Base-by-base conservation (phyloP, 2,888 invertebrate species). In the Ophraella communa region DNA sequence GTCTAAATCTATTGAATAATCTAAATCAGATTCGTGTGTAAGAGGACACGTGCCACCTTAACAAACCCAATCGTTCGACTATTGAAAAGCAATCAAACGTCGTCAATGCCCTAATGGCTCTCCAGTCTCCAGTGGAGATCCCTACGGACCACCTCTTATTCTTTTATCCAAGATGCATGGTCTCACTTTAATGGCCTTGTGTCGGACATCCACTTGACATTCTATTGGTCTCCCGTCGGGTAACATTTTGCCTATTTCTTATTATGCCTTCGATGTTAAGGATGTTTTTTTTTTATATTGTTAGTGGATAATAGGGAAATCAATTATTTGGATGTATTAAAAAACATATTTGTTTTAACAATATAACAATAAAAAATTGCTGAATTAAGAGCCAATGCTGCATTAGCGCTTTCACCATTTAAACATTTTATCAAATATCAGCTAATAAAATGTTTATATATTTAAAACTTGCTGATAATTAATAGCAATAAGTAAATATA, bases 61-160 rank as follows among this genome's bases (percentile, higher is more conserved):
- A 56, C 51, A 63, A 63, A 56, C 57, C 63, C 56, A 63, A 57
- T 57, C 51, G 57, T 49, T 52, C 51, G 21, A 14, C 57, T 44
- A 63, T 57, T 57, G 65, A 65, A 65, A 58, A 65, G 62, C 65
- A 65, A 65, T 65, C 65, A 59, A 58, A 53, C 65, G 17, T 54
- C 62, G 61, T 24, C 44, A 23, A 62, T 54, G 53, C 52, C 33
- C 55, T 65, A 61, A 65, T 65, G 61, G 65, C 61, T 53, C 61
- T 65, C 65, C 65, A 65, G 53, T 53, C 61, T 65, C 65, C 65
- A 65, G 53, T 61, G 61, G 65, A 56, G 61, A 63, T 63, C 61
- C 61, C 61, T 56, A 51, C 42, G 62, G 62, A 62, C 66, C 55
- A 56, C 59, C 58, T 49, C 49, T 49, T 49, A 49, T 49, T 49